Evolutionary conservation across 2,113 vertebrate genomes (phyloP).

Genomic region (Empidonax alnorum): DNA sequence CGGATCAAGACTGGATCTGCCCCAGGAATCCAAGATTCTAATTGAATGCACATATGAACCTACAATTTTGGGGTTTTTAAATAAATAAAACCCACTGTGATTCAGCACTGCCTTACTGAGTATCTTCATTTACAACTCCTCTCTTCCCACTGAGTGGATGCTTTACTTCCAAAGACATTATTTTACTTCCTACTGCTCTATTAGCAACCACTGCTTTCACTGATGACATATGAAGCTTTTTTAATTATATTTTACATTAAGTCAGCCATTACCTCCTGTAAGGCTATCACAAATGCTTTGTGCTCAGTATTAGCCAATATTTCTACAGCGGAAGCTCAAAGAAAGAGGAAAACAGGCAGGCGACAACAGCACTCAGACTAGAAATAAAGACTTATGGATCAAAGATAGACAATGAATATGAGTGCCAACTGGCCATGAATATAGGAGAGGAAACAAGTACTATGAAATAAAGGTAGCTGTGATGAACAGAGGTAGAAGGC

Average conservation of each 20-base stretch:
- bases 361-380: neutral
- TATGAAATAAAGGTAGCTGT: neutral
- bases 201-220: slow-evolving; percentile 5
- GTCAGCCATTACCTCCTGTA: neutral
- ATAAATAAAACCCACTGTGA: neutral
- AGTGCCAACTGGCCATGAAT: neutral
- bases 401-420: neutral
- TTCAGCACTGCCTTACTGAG: neutral
- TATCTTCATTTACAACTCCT: neutral
- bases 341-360: neutral
- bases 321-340: neutral
- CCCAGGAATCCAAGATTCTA: neutral
- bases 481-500: rapidly evolving
- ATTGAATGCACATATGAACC: neutral
- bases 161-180: neutral
- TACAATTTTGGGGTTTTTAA: neutral
- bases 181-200: slow-evolving; percentile 6
- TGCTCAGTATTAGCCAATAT: neutral
- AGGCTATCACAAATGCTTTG: neutral
- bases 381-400: neutral
- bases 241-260: neutral
- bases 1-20: neutral
- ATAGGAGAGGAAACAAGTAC: neutral
- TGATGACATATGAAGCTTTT: neutral
- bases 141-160: neutral